phyloP scores from a whole-genome alignment of 2,888 invertebrate species.

The Amphipoea oculea region DNA sequence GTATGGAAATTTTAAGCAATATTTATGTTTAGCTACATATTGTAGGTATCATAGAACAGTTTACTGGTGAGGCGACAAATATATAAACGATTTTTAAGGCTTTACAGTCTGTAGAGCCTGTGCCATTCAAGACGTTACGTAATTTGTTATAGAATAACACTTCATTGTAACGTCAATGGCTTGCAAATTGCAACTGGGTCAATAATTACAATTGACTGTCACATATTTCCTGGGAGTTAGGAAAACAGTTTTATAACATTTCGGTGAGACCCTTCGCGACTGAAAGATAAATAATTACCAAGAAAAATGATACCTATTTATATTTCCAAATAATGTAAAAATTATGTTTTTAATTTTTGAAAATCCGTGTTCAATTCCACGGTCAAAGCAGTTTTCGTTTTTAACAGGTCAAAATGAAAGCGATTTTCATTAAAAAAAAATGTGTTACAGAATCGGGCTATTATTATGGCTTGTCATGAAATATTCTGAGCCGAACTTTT shows the following conservation, averaged over 20 bases:
- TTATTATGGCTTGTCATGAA: neutral
- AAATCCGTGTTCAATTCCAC: neutral
- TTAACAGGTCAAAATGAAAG: neutral
- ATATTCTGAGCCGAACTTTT: neutral
- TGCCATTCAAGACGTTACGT: constrained; percentile 10
- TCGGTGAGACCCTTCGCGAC: neutral
- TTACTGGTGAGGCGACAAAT: neutral
- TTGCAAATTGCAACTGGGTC: constrained; percentile 17
- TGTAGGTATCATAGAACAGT: neutral
- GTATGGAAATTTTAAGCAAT: constrained; percentile 14
- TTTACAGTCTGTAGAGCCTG: neutral
- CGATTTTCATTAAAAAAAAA: too few relatives aligned
- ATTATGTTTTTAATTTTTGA: neutral
- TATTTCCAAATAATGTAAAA: neutral
- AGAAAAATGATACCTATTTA: neutral
- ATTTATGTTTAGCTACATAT: neutral
- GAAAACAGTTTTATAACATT: constrained; percentile 7
- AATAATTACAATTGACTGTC: constrained; percentile 7
- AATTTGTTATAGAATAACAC: constrained; percentile 16
- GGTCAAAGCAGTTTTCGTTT: neutral
- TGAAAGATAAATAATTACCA: neutral
- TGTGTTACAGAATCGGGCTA: neutral
- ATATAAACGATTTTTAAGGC: neutral
- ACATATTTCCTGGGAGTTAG: constrained; percentile 13
- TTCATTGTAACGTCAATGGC: constrained; percentile 14